A percentile compares a stretch with the other conserved stretches of the same genome.
Conservation (phyloP, 1,140 invertebrate species). For the Dreissena polymorpha region DNA sequence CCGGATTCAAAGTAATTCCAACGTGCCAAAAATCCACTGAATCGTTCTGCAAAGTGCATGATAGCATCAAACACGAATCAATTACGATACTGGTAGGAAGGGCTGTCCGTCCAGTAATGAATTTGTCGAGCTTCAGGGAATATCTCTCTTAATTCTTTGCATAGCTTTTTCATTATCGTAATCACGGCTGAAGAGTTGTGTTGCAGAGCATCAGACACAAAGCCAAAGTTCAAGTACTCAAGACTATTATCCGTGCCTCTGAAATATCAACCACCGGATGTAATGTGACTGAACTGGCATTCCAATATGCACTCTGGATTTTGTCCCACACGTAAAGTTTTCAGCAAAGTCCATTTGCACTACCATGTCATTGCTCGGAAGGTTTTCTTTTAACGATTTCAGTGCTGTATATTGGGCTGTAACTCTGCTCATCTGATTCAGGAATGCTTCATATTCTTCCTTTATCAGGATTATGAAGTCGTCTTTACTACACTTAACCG, state of each 20-base stretch:
- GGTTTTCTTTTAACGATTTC: conserved; percentile 43
- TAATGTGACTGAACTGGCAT: conserved; percentile 36
- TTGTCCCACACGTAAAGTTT: conserved; percentile 47
- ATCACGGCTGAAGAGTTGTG: no score
- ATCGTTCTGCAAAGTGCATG: no score
- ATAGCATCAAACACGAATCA: no score
- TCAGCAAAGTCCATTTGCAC: conserved; percentile 59
- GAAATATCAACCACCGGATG: conserved; percentile 50
- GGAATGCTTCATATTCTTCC: neutral
- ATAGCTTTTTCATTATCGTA: no score
- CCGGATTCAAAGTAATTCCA: no score
- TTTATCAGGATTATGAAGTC: conserved; percentile 1
- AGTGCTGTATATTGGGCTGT: conserved; percentile 28
- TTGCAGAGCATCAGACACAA: no score
- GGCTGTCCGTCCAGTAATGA: no score
- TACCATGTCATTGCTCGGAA: conserved; percentile 28
- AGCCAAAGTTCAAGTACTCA: no score
- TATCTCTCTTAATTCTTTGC: no score
- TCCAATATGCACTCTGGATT: conserved; percentile 53
- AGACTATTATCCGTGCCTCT: conserved; percentile 1
- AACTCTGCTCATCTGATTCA: conserved; percentile 26
- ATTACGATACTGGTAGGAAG: no score
- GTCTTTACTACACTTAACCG: neutral
- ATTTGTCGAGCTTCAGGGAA: no score
- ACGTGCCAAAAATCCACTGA: no score